These are phyloP conservation scores for Stenoptilia bipunctidactyla DNA, from an alignment of 2,888 invertebrate species.

Conservation along the genomic window DNA sequence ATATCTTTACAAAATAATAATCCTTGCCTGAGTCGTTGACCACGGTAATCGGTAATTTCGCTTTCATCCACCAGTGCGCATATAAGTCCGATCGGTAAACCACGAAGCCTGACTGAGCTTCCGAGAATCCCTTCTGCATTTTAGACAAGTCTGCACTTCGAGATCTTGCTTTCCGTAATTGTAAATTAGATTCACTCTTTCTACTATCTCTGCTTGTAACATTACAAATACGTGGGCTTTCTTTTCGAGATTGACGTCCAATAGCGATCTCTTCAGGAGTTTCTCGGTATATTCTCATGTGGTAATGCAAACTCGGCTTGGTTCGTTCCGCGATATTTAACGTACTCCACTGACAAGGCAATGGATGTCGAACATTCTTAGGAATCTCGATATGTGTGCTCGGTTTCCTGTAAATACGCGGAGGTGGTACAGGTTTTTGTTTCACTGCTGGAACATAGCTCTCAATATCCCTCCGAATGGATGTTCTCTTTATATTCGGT, in stretches of 20 bases:
- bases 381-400: conserved; percentile 58
- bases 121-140: conserved; percentile 48
- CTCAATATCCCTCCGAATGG: conserved; percentile 53
- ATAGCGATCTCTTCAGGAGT: conserved; percentile 27
- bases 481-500: conserved; percentile 61
- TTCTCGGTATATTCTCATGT: conserved; percentile 63
- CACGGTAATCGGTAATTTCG: conserved; percentile 79
- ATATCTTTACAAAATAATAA: conserved; percentile 68
- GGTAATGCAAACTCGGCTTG: conserved; percentile 63
- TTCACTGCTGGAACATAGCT: conserved; percentile 52
- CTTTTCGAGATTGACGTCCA: conserved; percentile 38
- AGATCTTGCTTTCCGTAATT: conserved; percentile 46
- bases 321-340: conserved; percentile 56
- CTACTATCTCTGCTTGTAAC: conserved; percentile 33
- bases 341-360: conserved; percentile 61
- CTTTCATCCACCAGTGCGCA: conserved; percentile 95
- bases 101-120: conserved; percentile 56
- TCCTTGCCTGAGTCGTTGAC: conserved; percentile 73
- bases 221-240: conserved; percentile 45
- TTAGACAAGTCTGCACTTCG: conserved; percentile 62
- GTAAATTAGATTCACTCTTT: conserved; percentile 22
- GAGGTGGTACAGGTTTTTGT: conserved; percentile 56
- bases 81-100: conserved; percentile 87
- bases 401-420: conserved; percentile 55
- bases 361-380: conserved; percentile 53